phyloP scores from a whole-genome alignment of 2,888 invertebrate species.

The Mythimna loreyi region DNA sequence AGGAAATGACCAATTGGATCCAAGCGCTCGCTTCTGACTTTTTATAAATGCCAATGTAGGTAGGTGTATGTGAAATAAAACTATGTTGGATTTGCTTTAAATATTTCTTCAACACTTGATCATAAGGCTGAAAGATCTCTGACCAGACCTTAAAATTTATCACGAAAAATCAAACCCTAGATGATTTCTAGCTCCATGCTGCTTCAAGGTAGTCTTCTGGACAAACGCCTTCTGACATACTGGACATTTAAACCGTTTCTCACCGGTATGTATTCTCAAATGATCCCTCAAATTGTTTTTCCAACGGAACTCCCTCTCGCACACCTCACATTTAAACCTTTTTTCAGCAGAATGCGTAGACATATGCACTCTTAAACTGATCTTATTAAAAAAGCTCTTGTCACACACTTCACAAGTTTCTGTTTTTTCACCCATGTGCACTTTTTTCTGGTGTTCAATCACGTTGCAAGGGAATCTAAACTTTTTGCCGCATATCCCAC shows the following conservation, averaged over 20 bases:
- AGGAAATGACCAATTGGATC: too few species aligned
- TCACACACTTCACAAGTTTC: slow-evolving; percentile 85
- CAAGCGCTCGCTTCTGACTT: too few species aligned
- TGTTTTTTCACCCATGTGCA: slow-evolving; percentile 78
- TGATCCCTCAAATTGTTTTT: slow-evolving; percentile 71
- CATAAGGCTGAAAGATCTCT: background rate
- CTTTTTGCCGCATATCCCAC: slow-evolving; percentile 77
- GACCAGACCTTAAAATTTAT: background rate
- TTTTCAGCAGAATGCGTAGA: slow-evolving; percentile 63
- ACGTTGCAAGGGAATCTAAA: slow-evolving; percentile 75
- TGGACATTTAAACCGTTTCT: slow-evolving; percentile 82
- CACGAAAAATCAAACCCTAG: slow-evolving; percentile 53
- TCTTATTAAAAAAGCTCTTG: slow-evolving; percentile 81
- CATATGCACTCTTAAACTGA: slow-evolving; percentile 70
- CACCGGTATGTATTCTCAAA: slow-evolving; percentile 73
- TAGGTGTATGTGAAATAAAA: background rate
- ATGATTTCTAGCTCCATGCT: slow-evolving; percentile 79
- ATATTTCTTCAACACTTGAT: background rate
- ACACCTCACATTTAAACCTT: slow-evolving; percentile 65
- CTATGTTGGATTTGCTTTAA: too few species aligned
- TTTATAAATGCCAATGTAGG: background rate
- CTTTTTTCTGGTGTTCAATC: slow-evolving; percentile 74
- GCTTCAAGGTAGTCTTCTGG: slow-evolving; percentile 80
- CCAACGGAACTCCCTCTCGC: slow-evolving; percentile 66
- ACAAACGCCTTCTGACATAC: slow-evolving; percentile 83